Base-by-base conservation (phyloP, 2,888 invertebrate species). In the Hartigia nigra region DNA sequence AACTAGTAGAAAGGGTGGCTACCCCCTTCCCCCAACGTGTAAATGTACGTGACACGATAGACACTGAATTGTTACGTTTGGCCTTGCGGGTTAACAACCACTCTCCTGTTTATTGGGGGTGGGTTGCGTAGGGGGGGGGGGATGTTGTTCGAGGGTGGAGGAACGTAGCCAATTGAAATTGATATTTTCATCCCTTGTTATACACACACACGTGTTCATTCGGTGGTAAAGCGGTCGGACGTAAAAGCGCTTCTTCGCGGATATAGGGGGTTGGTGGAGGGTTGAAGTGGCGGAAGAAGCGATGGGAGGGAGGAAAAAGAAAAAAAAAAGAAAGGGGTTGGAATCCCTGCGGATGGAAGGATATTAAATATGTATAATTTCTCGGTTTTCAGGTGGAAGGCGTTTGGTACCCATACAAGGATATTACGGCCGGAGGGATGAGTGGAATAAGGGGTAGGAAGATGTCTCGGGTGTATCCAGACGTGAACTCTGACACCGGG, bases 351-450 rank as follows among this genome's bases (percentile, higher is more conserved):
- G 76, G 82, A 82, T 69, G 14, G 69, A 70, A 77, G 36, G 31
- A 39, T 80, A 83, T 85, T 83, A 83, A 84, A 85, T 76, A 81
- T 82, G 79, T 80, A 85, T 84, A 85, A 85, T 85, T 85, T 79
- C 77, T 79, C 39, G 37, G 79, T 79, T 77, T 39, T 76, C 39
- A 69, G 76, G 78, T 76, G 36, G 74, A 78, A 34, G 74, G 75
- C 55, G 39, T 23, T 70, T 74, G 11, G 55, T 9, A 12, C 12
- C 39, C 35, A 12, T 37, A 37, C 34, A 32, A 74, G 23, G 79
- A 80, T 23, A 31, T 55, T 23, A 2, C 39, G 9, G 9, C 5
- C 23, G 23, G 55, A 1, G 2, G 55, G 55, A 5, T 55, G 9
- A 9, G 23, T 23, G 55, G 9, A 23, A 23, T 5, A 55, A 9